Conservation (phyloP, 2,113 vertebrate genomes). For the Vidua macroura region DNA sequence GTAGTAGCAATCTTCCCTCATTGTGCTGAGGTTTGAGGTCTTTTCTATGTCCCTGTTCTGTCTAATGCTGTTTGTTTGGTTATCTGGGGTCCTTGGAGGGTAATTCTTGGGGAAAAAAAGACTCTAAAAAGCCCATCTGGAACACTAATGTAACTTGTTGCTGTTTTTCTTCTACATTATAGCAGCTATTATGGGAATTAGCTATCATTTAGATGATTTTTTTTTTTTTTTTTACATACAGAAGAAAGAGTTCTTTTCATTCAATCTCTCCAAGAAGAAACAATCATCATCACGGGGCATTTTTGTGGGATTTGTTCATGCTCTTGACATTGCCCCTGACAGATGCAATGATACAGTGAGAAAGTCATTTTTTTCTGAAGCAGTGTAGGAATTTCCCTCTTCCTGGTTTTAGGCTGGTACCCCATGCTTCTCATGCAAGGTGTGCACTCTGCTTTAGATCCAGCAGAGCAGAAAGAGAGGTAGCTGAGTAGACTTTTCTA, state of each 20-base stretch:
- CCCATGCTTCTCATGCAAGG: not conserved
- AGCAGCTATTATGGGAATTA: not conserved
- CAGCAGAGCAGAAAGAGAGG: not conserved
- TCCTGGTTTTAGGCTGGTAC: not conserved
- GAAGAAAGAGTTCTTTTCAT: not conserved
- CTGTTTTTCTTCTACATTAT: not conserved
- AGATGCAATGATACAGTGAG: not conserved
- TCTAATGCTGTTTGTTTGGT: not conserved
- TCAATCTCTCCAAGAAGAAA: not conserved
- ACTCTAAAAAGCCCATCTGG: not conserved
- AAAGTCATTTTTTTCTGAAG: not conserved
- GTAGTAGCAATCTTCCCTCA: not conserved
- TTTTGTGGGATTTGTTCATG: not conserved
- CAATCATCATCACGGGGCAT: not conserved
- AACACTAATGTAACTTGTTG: not conserved
- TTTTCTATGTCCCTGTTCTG: not conserved
- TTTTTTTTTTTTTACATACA: not conserved
- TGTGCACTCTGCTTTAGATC: not conserved
- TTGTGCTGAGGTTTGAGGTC: not conserved
- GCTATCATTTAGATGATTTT: not conserved
- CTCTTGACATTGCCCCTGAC: not conserved
- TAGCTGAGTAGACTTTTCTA: not conserved
- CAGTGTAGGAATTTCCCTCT: not conserved
- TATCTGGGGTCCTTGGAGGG: not conserved
- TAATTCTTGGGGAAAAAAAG: not conserved